Base-by-base conservation (phyloP, 2,888 invertebrate genomes). In the Nomada goodeniana region DNA sequence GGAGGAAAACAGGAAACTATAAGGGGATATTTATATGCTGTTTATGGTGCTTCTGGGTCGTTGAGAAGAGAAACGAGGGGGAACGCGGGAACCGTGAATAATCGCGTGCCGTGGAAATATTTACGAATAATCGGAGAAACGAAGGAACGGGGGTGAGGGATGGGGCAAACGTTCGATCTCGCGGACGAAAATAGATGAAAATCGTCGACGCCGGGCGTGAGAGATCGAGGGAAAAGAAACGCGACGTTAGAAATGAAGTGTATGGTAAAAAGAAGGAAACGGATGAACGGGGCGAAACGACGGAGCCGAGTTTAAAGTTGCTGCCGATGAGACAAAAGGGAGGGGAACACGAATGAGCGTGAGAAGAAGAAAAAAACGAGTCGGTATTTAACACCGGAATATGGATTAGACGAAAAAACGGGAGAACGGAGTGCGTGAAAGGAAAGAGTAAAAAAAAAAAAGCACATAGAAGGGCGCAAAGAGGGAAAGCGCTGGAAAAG, bases 301-400 rank as follows among this genome's bases (percentile, higher is more conserved):
- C n/a, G 9, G 53, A 53, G 53, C 9, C 7, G 53, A 20, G 53
- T 53, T 53, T n/a, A 53, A 53, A 53, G 36, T 36, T 36, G 36
- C 36, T 36, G 36, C 36, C 61, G 72, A 67, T 77, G 72, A 77
- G 65, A 77, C 77, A 77, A 65, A 76, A 53, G 59, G 36, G 44
- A 29, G 52, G 57, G 42, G 57, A 59, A 72, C 63, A n/a, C 63
- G 50, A 50, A 26, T 26, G 26, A 23, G 42, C 64, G 55, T 1
- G 15, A 47, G 15, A 47, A 47, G 23, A 10, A 18, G 29, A 53
- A 47, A 53, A 7, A 36, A 36, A 7, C 9, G 36, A 36, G 7
- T 36, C 65, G 18, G 36, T 26, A 11, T 76, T 53, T 72, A 57
- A 64, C 52, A 29, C 7, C 15, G 15, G 53, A 64, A 59, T 65